A percentile compares a stretch with the other conserved stretches of the same genome.
These are phyloP conservation scores for Apistogramma diplotaenia DNA, from an alignment of 2,113 vertebrate genomes.

Conservation along the genomic window DNA sequence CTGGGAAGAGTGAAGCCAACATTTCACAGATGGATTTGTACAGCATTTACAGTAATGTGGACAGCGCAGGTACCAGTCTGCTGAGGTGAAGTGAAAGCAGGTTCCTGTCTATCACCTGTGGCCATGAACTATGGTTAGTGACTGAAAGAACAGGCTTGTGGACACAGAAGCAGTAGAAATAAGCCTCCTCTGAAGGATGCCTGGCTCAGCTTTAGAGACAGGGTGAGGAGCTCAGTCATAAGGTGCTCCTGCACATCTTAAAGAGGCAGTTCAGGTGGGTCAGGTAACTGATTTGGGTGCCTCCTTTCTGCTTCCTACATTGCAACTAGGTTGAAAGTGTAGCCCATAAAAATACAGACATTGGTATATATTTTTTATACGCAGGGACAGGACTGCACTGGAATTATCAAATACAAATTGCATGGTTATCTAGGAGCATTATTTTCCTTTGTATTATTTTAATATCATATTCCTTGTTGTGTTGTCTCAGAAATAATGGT, in stretches of 20 bases:
- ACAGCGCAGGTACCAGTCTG: accelerated
- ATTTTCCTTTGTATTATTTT: background rate
- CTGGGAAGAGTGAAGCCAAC: background rate
- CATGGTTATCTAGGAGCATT: background rate
- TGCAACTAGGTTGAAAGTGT: background rate
- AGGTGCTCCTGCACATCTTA: accelerated
- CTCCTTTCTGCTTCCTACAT: background rate
- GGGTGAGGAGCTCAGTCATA: background rate
- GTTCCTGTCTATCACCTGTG: too few species aligned
- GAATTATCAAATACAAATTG: background rate
- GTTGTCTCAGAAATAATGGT: background rate
- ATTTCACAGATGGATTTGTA: background rate
- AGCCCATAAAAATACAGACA: background rate
- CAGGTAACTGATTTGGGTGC: background rate
- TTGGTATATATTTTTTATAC: background rate
- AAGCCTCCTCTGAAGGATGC: too few species aligned
- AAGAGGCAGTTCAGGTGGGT: background rate
- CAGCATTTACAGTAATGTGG: accelerated
- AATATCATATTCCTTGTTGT: background rate
- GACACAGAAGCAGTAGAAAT: background rate
- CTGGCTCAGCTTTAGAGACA: too few species aligned
- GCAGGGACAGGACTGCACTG: background rate
- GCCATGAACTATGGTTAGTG: too few species aligned
- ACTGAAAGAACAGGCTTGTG: too few species aligned
- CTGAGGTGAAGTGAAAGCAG: background rate